These are phyloP conservation scores for Orcinus orca DNA, from an alignment of 2,113 vertebrate genomes.

Conservation along the genomic window DNA sequence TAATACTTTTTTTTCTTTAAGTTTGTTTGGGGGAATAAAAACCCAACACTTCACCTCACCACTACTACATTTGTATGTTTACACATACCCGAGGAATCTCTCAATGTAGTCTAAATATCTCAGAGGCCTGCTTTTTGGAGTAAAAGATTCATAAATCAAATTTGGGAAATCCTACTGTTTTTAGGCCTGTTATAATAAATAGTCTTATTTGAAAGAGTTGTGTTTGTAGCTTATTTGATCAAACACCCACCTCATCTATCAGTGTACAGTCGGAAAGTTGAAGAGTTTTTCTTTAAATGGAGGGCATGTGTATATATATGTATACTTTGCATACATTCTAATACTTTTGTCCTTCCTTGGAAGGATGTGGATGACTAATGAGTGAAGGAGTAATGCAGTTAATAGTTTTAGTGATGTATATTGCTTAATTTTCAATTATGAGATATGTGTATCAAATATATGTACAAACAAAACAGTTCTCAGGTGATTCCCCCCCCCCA, in stretches of 20 bases:
- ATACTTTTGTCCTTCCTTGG: neutral
- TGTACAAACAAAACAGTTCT: neutral
- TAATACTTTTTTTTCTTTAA: slow-evolving; percentile 47
- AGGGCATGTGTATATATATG: neutral
- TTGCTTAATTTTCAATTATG: neutral
- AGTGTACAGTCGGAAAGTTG: slow-evolving; percentile 1
- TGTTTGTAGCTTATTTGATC: slow-evolving; percentile 31
- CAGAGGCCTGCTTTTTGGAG: slow-evolving; percentile 27
- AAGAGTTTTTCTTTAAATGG: neutral
- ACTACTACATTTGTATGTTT: slow-evolving; percentile 47
- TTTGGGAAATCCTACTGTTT: slow-evolving; percentile 48
- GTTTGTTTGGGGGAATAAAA: neutral
- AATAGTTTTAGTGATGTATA: slow-evolving; percentile 19
- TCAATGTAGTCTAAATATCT: slow-evolving; percentile 57
- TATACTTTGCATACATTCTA: slow-evolving; percentile 8
- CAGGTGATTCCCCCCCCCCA: neutral
- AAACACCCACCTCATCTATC: slow-evolving; percentile 41
- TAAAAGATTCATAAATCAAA: slow-evolving; percentile 65
- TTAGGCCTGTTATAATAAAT: slow-evolving; percentile 19
- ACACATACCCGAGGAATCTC: slow-evolving; percentile 29
- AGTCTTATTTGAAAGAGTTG: slow-evolving; percentile 38
- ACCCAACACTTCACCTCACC: slow-evolving; percentile 12
- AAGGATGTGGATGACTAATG: neutral
- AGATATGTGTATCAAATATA: neutral
- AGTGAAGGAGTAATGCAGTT: slow-evolving; percentile 3